These are phyloP conservation scores for Brachionus manjavacas DNA, from an alignment of 1,140 invertebrate species.

Conservation along the genomic window DNA sequence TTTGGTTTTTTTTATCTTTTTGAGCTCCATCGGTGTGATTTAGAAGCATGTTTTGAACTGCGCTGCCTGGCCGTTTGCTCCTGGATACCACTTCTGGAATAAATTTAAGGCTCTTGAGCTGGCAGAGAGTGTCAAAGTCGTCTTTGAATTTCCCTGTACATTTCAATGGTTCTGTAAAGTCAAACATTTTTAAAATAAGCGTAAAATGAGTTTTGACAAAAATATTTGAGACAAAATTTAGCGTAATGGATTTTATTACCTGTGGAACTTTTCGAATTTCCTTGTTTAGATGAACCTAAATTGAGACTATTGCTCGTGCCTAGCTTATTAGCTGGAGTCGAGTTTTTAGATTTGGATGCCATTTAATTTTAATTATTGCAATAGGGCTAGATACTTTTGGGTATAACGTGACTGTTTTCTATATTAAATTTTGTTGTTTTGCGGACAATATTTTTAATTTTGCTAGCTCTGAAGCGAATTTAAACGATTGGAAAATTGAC, in stretches of 20 bases:
- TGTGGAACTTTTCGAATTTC: slow-evolving; percentile 34
- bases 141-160: slow-evolving; percentile 54
- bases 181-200: not conserved
- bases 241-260: slow-evolving; percentile 18
- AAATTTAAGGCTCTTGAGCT: slow-evolving; percentile 29
- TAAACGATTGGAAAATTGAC: slow-evolving; percentile 11
- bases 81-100: not conserved
- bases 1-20: slow-evolving; percentile 32
- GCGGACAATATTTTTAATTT: not conserved
- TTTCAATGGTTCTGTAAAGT: slow-evolving; percentile 49
- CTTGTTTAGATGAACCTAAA: not conserved
- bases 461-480: not conserved
- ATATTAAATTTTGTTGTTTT: not conserved
- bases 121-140: slow-evolving; percentile 54
- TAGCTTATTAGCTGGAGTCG: not conserved
- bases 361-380: slow-evolving; percentile 2
- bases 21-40: not conserved
- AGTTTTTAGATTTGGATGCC: slow-evolving; percentile 28
- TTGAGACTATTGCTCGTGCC: not conserved
- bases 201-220: not conserved
- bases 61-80: slow-evolving; percentile 9
- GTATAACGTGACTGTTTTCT: not conserved
- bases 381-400: not conserved
- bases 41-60: not conserved
- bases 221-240: not conserved